Evolutionary conservation across 2,888 invertebrate species (phyloP).

Genomic region (Synergus japonicus): DNA sequence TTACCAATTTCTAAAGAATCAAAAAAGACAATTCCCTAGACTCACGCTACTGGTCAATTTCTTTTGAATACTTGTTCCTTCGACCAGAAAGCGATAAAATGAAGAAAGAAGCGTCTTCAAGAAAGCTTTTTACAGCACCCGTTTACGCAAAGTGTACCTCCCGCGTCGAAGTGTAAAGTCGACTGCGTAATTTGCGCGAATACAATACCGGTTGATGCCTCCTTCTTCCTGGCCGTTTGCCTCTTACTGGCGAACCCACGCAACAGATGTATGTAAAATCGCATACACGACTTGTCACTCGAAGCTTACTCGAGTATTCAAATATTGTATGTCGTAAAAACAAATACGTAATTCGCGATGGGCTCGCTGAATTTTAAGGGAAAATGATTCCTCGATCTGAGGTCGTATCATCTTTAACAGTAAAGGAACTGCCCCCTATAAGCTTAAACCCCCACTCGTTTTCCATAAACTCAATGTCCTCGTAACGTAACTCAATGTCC

Average conservation of each 20-base stretch:
- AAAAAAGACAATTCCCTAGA: background rate
- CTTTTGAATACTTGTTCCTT: background rate
- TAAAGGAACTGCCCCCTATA: background rate
- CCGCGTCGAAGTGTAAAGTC: conserved; percentile 30
- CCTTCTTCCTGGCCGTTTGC: conserved; percentile 5
- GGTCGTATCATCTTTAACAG: background rate
- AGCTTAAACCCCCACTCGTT: background rate
- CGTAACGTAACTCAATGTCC: conserved; percentile 13
- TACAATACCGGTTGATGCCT: conserved; percentile 27
- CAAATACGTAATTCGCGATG: background rate
- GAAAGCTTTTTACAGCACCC: background rate
- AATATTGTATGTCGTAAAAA: conserved; percentile 13
- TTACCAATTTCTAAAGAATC: background rate
- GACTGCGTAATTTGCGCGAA: conserved; percentile 31
- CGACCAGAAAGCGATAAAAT: background rate
- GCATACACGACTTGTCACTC: conserved; percentile 28
- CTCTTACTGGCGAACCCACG: conserved; percentile 22
- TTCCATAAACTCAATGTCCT: conserved; percentile 16
- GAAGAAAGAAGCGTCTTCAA: background rate
- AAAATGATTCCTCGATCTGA: conserved; percentile 1
- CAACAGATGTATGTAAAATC: conserved; percentile 26
- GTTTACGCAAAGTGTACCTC: conserved; percentile 24
- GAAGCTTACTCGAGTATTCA: conserved; percentile 10
- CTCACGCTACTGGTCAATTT: conserved; percentile 1
- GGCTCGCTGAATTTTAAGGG: conserved; percentile 4